These are phyloP conservation scores for Cydia strobilella DNA, from an alignment of 1,140 invertebrate genomes.

Conservation along the genomic window DNA sequence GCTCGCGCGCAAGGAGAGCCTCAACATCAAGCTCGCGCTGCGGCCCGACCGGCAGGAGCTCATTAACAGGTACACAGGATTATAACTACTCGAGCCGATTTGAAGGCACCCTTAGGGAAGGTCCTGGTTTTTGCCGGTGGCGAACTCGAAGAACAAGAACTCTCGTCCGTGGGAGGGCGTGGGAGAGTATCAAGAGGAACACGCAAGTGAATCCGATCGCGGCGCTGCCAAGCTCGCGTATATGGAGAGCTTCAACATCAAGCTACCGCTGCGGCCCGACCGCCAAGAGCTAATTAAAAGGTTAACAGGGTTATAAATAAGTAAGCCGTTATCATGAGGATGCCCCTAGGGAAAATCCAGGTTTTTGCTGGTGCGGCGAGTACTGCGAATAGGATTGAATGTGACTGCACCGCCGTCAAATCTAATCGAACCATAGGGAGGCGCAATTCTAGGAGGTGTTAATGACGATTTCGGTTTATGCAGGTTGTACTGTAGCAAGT, in stretches of 20 bases:
- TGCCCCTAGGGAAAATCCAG: no score
- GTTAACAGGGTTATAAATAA: conserved; percentile 39
- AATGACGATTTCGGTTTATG: no score
- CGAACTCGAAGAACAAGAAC: conserved; percentile 90
- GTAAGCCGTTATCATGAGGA: no score
- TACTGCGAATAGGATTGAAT: no score
- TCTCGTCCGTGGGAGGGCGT: conserved; percentile 89
- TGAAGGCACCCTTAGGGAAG: no score
- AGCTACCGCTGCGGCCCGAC: conserved; percentile 94
- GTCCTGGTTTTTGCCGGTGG: conserved; percentile 80
- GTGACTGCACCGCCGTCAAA: no score
- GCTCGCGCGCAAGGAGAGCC: conserved; percentile 96
- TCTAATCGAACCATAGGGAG: no score
- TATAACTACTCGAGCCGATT: no score
- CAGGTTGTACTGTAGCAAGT: no score
- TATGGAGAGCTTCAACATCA: conserved; percentile 97
- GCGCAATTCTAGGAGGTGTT: no score
- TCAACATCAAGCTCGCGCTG: conserved; percentile 95
- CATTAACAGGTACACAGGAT: conserved; percentile 85
- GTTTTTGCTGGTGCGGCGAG: no score
- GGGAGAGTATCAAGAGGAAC: conserved; percentile 86
- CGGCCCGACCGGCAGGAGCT: conserved; percentile 96
- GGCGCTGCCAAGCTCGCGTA: conserved; percentile 95
- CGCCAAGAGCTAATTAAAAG: conserved; percentile 96
- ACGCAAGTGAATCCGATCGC: conserved; percentile 79